Evolutionary conservation across 2,113 vertebrate genomes (phyloP).

Genomic region (Hemiscyllium ocellatum): DNA sequence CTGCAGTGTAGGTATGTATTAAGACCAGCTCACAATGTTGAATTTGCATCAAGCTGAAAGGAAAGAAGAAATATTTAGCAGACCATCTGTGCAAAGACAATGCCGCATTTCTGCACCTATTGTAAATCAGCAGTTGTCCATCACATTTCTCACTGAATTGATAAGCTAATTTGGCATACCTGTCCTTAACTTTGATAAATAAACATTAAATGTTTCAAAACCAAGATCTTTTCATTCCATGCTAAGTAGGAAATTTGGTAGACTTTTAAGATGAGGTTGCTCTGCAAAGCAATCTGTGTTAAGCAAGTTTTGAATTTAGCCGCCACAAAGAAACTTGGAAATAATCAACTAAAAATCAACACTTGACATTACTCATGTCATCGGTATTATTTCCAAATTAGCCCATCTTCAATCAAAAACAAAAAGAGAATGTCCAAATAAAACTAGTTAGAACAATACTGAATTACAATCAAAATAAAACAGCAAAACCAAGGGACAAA

Average conservation of each 20-base stretch:
- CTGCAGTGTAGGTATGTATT: conserved; percentile 88
- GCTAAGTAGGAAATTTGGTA: not conserved
- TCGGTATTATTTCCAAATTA: too few species aligned
- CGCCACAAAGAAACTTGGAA: not conserved
- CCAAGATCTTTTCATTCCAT: not conserved
- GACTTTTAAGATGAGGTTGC: not conserved
- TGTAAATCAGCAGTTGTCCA: not conserved
- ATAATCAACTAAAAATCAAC: not conserved
- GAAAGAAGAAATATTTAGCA: conserved; percentile 41
- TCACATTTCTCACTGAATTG: not conserved
- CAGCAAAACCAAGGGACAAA: too few species aligned
- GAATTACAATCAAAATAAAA: too few species aligned
- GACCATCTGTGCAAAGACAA: not conserved
- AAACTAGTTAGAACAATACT: too few species aligned
- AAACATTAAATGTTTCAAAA: not conserved
- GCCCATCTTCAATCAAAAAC: not conserved
- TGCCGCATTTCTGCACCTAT: not conserved
- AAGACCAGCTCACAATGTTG: conserved; percentile 96
- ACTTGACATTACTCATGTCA: not conserved
- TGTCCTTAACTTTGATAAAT: not conserved
- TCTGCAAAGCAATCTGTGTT: not conserved
- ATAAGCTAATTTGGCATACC: not conserved
- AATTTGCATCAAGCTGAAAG: conserved; percentile 82
- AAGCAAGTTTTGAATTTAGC: not conserved
- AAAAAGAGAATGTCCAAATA: not conserved